Conservation (phyloP, 2,888 invertebrate genomes). For the Hydraecia micacea region DNA sequence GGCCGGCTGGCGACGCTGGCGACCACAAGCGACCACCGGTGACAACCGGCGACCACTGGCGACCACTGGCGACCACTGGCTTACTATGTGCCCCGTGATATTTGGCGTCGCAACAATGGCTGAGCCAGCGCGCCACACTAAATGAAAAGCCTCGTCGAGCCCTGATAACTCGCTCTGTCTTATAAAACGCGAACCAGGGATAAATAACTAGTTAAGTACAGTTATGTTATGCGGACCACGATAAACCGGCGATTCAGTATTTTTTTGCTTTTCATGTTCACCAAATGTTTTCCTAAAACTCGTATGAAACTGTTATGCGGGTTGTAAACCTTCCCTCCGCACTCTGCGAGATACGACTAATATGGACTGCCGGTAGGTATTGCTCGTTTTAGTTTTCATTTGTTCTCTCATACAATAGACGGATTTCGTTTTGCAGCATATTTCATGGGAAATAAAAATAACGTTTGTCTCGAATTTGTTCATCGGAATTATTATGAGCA, state of each 20-base stretch:
- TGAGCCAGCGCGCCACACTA: background rate
- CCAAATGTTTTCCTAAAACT: background rate
- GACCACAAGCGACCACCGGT: background rate
- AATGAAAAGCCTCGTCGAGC: conserved; percentile 10
- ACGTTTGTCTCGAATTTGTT: background rate
- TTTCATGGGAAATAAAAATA: background rate
- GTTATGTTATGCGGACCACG: background rate
- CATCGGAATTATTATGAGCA: conserved; percentile 13
- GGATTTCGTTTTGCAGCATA: too few relatives aligned
- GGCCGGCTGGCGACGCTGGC: background rate
- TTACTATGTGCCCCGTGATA: background rate
- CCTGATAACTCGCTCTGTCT: background rate
- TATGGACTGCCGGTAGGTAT: background rate
- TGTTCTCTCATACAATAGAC: conserved; percentile 7
- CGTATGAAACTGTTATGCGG: conserved; percentile 22
- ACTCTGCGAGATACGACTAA: background rate
- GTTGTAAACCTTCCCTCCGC: background rate
- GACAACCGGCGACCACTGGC: background rate
- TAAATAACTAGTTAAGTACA: background rate
- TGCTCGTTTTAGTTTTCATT: conserved; percentile 25
- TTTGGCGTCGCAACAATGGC: conserved; percentile 12
- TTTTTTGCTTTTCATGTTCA: conserved; percentile 2
- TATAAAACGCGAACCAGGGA: background rate
- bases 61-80: background rate
- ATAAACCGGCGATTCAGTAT: background rate